Evolutionary conservation across 2,888 invertebrate genomes (phyloP), one percentile per base, ranked within the genome.

Genomic region (Spodoptera littoralis): DNA sequence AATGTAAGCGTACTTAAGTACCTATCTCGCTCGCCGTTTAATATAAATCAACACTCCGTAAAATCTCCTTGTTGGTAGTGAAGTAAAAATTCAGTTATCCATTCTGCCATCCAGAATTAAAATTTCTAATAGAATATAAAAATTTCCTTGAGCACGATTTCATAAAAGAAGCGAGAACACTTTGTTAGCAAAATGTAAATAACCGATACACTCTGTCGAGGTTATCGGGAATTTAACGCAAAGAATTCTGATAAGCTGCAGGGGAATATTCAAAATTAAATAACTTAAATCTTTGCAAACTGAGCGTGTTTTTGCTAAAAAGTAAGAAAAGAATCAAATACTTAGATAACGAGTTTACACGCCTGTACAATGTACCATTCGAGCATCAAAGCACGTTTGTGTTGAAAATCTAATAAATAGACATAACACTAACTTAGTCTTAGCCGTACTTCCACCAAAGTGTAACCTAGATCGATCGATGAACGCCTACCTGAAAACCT

Each of bases 171-270:
- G 76, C 72, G 70, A 69, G 60, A 66, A 64, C 60, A 60, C 52
- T 76, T 61, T 76, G 72, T 76, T 79, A 67, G 67, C 57, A 64
- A 72, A 76, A 79, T 76, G 73, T 69, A 74, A 70, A 70, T 75
- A 72, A 61, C 60, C 64, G 81, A 80, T 80, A 80, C 71, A 78
- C 79, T 78, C 59, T 57, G 60, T 58, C 43, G 60, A 74, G 80
- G 80, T 78, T 80, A 80, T 75, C 82, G 64, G 51, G 18, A 65
- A 65, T 65, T 78, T 72, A 66, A 61, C 60, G 59, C 52, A 65
- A 65, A 65, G 57, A 72, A 70, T 80, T 73, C 61, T 60, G 78
- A 70, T 70, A 73, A 67, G 66, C 53, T 57, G 24, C 46, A 46
- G 27, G 47, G 47, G n/a, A 70, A 77, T 72, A 72, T 65, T 50